phyloP scores from a whole-genome alignment of 1,140 invertebrate species.

The Drosophila rhopaloa region DNA sequence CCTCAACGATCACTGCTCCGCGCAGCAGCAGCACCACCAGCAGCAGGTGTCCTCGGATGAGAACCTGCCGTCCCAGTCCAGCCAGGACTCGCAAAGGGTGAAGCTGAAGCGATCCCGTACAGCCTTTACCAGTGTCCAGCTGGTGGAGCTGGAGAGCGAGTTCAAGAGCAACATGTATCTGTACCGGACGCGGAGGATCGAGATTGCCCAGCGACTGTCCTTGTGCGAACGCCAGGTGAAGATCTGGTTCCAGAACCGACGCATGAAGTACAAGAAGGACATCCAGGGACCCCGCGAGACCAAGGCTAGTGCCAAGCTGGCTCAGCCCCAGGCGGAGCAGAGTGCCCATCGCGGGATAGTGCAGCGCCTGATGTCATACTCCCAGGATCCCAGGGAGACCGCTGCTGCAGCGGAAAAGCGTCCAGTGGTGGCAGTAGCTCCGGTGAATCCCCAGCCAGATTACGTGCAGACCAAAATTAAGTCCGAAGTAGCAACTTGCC shows the following conservation, averaged over 20 bases:
- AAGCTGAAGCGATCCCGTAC: conserved; percentile 87
- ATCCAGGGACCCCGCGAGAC: conserved; percentile 63
- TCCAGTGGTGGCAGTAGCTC: background rate
- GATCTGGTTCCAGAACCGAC: conserved; percentile 90
- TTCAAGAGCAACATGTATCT: conserved; percentile 90
- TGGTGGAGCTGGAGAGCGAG: conserved; percentile 87
- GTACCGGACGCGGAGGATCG: conserved; percentile 91
- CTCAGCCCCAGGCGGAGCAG: conserved; percentile 68
- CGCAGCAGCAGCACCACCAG: conserved; percentile 27
- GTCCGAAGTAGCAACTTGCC: background rate
- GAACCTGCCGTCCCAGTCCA: conserved; percentile 55
- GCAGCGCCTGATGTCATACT: conserved; percentile 79
- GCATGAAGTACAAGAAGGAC: conserved; percentile 82
- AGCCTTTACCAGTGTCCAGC: conserved; percentile 92
- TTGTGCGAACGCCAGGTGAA: conserved; percentile 95
- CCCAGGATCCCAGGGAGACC: conserved; percentile 68
- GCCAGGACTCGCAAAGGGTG: conserved; percentile 51
- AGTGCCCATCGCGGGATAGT: conserved; percentile 74
- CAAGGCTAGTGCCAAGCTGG: conserved; percentile 47
- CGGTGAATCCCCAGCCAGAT: conserved; percentile 8
- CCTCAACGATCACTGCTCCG: conserved; percentile 24
- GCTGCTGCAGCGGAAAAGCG: conserved; percentile 34
- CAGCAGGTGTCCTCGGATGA: conserved; percentile 72
- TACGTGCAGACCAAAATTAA: conserved; percentile 30
- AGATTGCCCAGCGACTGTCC: conserved; percentile 90